Evolutionary conservation across 2,888 invertebrate species (phyloP), one percentile per base, ranked within the genome.

Genomic region (Cremastinae sp.): DNA sequence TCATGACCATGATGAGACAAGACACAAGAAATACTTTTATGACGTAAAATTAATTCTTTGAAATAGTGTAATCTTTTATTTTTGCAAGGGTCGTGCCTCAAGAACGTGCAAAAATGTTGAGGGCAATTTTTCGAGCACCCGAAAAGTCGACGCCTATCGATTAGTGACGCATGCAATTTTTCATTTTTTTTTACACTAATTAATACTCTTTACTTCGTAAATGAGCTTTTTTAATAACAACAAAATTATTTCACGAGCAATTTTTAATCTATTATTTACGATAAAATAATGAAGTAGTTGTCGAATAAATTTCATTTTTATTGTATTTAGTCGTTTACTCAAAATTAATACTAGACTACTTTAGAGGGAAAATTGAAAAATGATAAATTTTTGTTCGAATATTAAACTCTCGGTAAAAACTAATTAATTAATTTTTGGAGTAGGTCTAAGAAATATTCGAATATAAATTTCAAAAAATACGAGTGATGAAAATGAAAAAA

Each of bases 121-220:
- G 56, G 47, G 49, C 45, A 72, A 68, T 51, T 51, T 28, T 75
- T 75, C 72, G 71, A 74, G 75, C 69, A 79, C 68, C 75, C 74
- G 74, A 78, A 62, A 79, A 80, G 80, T 80, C 80, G 80, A 80
- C 80, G 80, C 80, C 80, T 80, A 79, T 80, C 70, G 79, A 72
- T 75, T 56, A 73, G 79, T 72, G 71, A 74, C 78, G 61, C 80
- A 80, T 80, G 80, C 80, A 92, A 43, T 92, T 92, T 87, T 79
- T 91, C 36, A 38, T 36, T 14, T 18, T 14, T 22, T 53, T 22
- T 28, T 5, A 62, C 22, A n/a, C 70, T 71, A 71, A 54, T 54
- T 12, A 62, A 45, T 38, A 41, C 9, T 43, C 20, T 38, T 49
- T 16, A 36, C 18, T n/a, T 34, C 47, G 56, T 74, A 41, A 56